These are phyloP conservation scores for Fragum fragum DNA, from an alignment of 2,888 invertebrate species.

Conservation along the genomic window DNA sequence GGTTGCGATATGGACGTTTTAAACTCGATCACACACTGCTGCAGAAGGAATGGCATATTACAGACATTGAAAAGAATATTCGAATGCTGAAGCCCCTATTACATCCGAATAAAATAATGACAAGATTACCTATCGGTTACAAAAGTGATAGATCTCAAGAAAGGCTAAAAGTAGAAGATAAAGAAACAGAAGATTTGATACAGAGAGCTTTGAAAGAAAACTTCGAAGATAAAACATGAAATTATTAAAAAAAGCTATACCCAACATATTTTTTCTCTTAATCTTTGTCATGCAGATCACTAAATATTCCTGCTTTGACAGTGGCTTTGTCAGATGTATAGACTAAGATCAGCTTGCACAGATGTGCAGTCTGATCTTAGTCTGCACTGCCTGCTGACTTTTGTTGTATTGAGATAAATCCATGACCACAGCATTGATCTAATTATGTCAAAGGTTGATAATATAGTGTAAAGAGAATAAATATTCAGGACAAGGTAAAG, in stretches of 20 bases:
- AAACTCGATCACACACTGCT: slow-evolving; percentile 92
- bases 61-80: slow-evolving; percentile 79
- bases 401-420: too few relatives aligned
- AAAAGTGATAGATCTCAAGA: neutral
- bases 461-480: too few relatives aligned
- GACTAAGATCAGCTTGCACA: too few relatives aligned
- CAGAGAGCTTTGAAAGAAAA: neutral
- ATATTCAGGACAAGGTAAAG: too few relatives aligned
- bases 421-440: too few relatives aligned
- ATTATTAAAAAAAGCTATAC: neutral
- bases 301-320: too few relatives aligned
- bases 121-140: slow-evolving; percentile 13
- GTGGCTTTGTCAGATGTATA: too few relatives aligned
- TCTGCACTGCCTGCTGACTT: too few relatives aligned
- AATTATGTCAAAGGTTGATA: too few relatives aligned
- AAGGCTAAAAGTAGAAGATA: neutral
- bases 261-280: too few relatives aligned
- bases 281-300: too few relatives aligned
- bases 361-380: too few relatives aligned
- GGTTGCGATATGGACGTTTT: slow-evolving; percentile 95
- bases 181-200: slow-evolving; percentile 11
- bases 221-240: neutral
- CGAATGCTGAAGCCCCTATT: slow-evolving; percentile 66
- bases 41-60: slow-evolving; percentile 90
- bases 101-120: slow-evolving; percentile 64